These are phyloP conservation scores for Melanocharis versteri DNA, from an alignment of 2,113 vertebrate species.

Conservation along the genomic window DNA sequence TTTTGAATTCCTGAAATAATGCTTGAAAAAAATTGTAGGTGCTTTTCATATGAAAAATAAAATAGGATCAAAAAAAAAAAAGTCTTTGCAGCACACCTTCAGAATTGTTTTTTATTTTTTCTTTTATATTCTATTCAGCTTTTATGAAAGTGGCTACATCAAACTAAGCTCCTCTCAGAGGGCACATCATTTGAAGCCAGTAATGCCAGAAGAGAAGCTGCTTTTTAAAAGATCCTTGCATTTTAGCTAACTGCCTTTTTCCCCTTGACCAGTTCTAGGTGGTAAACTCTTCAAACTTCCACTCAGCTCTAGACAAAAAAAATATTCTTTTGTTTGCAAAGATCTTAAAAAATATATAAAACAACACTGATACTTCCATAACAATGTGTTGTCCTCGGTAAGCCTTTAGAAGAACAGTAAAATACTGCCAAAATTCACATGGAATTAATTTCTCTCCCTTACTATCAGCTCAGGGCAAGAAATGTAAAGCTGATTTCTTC, in stretches of 20 bases:
- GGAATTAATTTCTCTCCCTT: background rate
- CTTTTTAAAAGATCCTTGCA: slow-evolving; percentile 36
- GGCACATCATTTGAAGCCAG: slow-evolving; percentile 60
- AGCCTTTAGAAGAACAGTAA: background rate
- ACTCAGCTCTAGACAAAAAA: background rate
- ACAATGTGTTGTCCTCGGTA: background rate
- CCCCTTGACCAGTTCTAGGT: slow-evolving; percentile 20
- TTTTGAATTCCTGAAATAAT: background rate
- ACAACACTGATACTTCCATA: background rate
- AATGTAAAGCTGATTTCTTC: background rate
- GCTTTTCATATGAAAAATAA: background rate
- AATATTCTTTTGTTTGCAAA: background rate
- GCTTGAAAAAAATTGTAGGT: background rate
- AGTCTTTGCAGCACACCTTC: slow-evolving; percentile 35
- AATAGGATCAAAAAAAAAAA: background rate
- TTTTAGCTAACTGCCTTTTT: slow-evolving; percentile 58
- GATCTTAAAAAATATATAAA: background rate
- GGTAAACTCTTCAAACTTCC: slow-evolving; percentile 40
- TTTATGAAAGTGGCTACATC: slow-evolving; percentile 61
- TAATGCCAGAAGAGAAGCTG: slow-evolving; percentile 48
- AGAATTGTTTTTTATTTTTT: slow-evolving; percentile 22
- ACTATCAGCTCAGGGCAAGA: background rate
- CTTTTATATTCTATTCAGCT: slow-evolving; percentile 51
- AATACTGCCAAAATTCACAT: background rate
- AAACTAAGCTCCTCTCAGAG: slow-evolving; percentile 63